Evolutionary conservation across 2,797 vertebrate genomes (phyloP).

Genomic region (Pseudomugil gertrudae): DNA sequence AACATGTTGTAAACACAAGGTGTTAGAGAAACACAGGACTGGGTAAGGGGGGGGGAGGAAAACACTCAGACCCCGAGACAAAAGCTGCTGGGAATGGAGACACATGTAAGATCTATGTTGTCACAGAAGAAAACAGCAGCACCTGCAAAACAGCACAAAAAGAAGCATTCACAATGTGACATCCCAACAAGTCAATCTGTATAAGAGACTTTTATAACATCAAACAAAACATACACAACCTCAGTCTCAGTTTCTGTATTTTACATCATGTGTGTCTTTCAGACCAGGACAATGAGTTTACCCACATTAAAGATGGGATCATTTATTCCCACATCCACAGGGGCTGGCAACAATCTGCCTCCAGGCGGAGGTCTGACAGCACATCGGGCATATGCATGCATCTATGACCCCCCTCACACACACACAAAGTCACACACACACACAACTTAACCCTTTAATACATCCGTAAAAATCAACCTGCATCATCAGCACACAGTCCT

Average conservation of each 20-base stretch:
- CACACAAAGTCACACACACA: background rate
- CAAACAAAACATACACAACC: background rate
- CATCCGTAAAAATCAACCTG: background rate
- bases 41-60: slow-evolving; percentile 54
- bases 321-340: slow-evolving; percentile 10
- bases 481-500: background rate
- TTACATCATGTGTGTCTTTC: background rate
- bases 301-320: background rate
- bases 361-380: slow-evolving; percentile 21
- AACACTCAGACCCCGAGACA: slow-evolving; percentile 57
- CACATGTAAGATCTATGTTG: slow-evolving; percentile 48
- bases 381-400: slow-evolving; percentile 5
- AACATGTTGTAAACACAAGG: slow-evolving; percentile 89
- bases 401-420: too few species aligned
- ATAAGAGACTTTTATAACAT: slow-evolving; percentile 10
- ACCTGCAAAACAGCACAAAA: slow-evolving; percentile 35
- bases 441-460: background rate
- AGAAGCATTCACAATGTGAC: background rate
- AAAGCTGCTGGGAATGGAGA: slow-evolving; percentile 25
- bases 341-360: slow-evolving; percentile 11
- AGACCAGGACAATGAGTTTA: background rate
- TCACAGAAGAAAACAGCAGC: slow-evolving; percentile 53
- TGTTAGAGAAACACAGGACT: slow-evolving; percentile 72
- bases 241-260: slow-evolving; percentile 6
- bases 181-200: slow-evolving; percentile 2